Evolutionary conservation across 2,113 vertebrate species (phyloP), one percentile per base, ranked within the genome.

Genomic region (Porphyrio hochstetteri): DNA sequence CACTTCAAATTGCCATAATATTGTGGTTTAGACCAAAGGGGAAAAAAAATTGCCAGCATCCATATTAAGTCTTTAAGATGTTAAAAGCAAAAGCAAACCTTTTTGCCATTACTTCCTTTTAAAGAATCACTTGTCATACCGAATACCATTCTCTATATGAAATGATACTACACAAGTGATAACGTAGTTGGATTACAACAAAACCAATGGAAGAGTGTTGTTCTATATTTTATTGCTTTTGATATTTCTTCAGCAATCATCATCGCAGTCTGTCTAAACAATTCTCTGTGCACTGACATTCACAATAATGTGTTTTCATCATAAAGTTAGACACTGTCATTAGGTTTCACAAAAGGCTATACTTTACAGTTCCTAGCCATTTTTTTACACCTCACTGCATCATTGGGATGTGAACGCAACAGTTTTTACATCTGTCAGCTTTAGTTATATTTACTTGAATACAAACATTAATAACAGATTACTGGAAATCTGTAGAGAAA

Each of bases 281-380:
- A 97, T 97, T 95, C 95, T 91, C 93, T 96, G 96, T 95, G 96
- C 96, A 92, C 56, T 98, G 97, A 97, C 97, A 98, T 98, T 98
- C 97, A 95, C 95, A 97, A 93, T 95, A 97, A 96, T 65, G 84
- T 95, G 89, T 98, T 97, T 97, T 96, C 90, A 98, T 97, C 97
- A 97, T 71, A 13, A 97, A 95, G 94, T 94, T 91, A 96, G 94
- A 92, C 78, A 93, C 95, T 95, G 96, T 95, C 97, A 94, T 97
- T 97, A 97, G 90, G 95, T 96, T 95, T 90, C 72, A 64, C 44
- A 70, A 71, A 96, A 97, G 91, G 94, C 84, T 97, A 31, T 90
- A 95, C 95, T 96, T 95, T 80, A 93, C 79, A 93, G 75, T 90
- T 98, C 67, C 86, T 69, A 96, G 72, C 31, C 90, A 46, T 20